A percentile compares a stretch with the other conserved stretches of the same genome.
Conservation (phyloP, 2,888 invertebrate genomes). For the Antitype chi region DNA sequence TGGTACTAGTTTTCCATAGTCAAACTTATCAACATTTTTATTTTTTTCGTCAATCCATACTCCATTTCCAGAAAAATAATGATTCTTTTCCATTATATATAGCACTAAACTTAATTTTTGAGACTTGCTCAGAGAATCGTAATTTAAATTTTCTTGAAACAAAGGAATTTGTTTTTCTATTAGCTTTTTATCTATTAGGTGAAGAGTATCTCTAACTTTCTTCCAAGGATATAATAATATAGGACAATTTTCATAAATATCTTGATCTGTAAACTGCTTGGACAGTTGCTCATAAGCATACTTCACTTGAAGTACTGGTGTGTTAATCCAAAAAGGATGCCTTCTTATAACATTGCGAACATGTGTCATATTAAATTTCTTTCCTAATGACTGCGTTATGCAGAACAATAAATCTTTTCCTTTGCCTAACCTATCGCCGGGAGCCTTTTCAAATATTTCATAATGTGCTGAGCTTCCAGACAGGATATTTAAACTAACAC, state of each 20-base stretch:
- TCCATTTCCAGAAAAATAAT: conserved; percentile 88
- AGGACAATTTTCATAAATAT: conserved; percentile 85
- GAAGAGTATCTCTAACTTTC: conserved; percentile 78
- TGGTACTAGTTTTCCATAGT: conserved; percentile 8
- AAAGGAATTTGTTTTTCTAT: conserved; percentile 54
- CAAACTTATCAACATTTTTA: conserved; percentile 60
- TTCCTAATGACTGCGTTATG: conserved; percentile 79
- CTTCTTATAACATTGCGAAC: conserved; percentile 78
- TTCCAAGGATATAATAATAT: conserved; percentile 87
- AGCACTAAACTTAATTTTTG: conserved; percentile 84
- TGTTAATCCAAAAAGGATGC: conserved; percentile 88
- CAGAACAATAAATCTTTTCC: conserved; percentile 86
- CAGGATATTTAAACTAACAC: conserved; percentile 85
- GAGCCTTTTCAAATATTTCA: conserved; percentile 84
- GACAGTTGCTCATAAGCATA: conserved; percentile 81
- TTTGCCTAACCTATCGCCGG: conserved; percentile 86
- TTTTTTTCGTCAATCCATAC: conserved; percentile 86
- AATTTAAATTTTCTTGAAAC: conserved; percentile 75
- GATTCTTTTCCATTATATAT: conserved; percentile 86
- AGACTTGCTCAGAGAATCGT: conserved; percentile 75
- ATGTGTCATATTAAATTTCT: conserved; percentile 72
- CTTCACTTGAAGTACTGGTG: conserved; percentile 84
- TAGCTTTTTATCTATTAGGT: conserved; percentile 65
- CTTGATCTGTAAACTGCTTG: conserved; percentile 75
- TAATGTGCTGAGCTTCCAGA: conserved; percentile 84